Evolutionary conservation across 1,140 invertebrate genomes (phyloP), one percentile per base, ranked within the genome.

Genomic region (Drosophila parabipectinata): DNA sequence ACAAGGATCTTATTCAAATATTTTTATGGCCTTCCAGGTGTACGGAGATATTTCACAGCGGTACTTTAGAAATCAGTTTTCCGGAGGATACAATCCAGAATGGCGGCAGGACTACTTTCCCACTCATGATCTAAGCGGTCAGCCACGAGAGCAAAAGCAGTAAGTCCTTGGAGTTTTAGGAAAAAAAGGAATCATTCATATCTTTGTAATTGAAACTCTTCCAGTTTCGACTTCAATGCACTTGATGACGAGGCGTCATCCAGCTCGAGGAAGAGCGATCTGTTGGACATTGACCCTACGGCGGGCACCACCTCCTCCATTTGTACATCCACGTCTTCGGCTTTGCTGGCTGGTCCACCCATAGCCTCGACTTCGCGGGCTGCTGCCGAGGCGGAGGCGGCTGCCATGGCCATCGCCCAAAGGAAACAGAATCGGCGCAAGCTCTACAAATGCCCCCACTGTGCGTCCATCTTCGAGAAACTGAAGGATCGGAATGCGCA

Each of bases 401-500:
- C 73, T 15, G 81, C 63, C 10, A 32, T 75, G 12, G 81, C 63
- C 6, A 30, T 67, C 15, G 63, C 63, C 8, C 83, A 84, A 15
- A 75, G 80, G 0, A 84, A 80, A 8, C 59, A 48, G 6, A 56
- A 69, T 26, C 87, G 74, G 15, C 83, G 87, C 24, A 91, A 90
- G 66, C 79, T 90, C 2, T 91, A 90, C 56, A 89, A 91, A 52
- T 91, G 90, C 53, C 79, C 79, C 9, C 90, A 91, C 12, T 91
- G 90, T 54, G 83, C 72, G 14, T 61, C 62, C 6, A 80, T 87
- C 28, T 91, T 85, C 39, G 73, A 87, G 8, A 90, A 88, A 48
- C 72, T 91, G 0, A 91, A 90, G 54, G 90, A 91, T 26, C 82
- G 90, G n/a, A 91, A 91, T 66, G 79, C 89, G 6, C 90, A 91